A percentile compares a stretch with the other conserved stretches of the same genome.
phyloP scores from a whole-genome alignment of 2,113 vertebrate species.

The human (Homo sapiens) region DNA sequence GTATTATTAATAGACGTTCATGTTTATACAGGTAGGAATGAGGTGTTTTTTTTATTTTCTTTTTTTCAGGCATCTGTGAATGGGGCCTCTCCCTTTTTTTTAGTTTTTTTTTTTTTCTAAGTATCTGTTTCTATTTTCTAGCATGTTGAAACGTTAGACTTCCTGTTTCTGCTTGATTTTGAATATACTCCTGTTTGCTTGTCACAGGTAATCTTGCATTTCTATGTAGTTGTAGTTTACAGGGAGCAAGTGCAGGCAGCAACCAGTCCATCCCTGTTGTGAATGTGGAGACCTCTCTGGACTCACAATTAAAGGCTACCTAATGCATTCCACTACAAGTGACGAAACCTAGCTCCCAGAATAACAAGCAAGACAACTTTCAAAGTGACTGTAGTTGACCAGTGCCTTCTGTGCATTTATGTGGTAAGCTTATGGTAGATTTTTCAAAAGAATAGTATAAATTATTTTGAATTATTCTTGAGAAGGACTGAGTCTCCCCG shows the following conservation, averaged over 20 bases:
- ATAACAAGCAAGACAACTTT: constrained; percentile 77
- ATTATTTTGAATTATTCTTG: constrained; percentile 31
- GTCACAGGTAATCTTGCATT: constrained; percentile 15
- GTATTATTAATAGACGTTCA: constrained; percentile 62
- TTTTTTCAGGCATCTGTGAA: constrained; percentile 3
- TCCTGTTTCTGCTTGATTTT: constrained; percentile 68
- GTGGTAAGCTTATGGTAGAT: constrained; percentile 56
- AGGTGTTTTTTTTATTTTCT: background rate
- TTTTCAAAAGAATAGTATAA: constrained; percentile 59
- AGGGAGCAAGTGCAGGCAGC: background rate
- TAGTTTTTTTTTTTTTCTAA: background rate
- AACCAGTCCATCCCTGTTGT: background rate
- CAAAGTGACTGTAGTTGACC: constrained; percentile 70
- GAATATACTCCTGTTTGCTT: background rate
- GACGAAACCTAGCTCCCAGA: constrained; percentile 72
- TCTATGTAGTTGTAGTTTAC: background rate
- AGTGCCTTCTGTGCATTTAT: constrained; percentile 54
- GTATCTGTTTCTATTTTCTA: background rate
- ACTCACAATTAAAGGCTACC: constrained; percentile 62
- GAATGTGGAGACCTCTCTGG: constrained; percentile 59
- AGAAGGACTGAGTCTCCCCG: constrained; percentile 60
- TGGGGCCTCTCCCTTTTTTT: background rate
- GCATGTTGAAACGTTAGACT: constrained; percentile 62
- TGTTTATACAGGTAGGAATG: constrained; percentile 71
- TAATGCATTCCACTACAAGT: constrained; percentile 57